Evolutionary conservation across 1,140 invertebrate species (phyloP).

Genomic region (Amyelois transitella): DNA sequence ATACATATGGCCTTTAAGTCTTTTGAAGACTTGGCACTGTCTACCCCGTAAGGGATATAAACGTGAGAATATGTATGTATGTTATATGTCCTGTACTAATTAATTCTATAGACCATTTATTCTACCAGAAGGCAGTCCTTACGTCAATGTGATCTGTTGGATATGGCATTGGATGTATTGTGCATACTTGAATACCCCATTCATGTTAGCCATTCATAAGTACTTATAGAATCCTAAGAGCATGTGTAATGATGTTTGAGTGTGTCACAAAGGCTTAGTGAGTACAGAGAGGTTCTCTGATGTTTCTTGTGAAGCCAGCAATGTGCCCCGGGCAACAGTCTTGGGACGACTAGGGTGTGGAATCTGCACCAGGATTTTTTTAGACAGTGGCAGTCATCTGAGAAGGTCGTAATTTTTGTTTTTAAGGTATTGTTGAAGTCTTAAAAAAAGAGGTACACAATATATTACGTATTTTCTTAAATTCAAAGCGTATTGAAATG

Average conservation of each 20-base stretch:
- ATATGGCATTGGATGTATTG: neutral
- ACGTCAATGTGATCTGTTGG: neutral
- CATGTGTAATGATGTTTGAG: neutral
- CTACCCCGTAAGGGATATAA: too few species aligned
- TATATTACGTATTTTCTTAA: too few species aligned
- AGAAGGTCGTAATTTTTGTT: too few species aligned
- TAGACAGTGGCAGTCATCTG: too few species aligned
- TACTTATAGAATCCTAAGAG: neutral
- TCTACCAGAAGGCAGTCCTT: neutral
- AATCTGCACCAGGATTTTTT: neutral
- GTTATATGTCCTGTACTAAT: neutral
- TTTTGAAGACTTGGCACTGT: too few species aligned
- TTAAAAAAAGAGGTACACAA: too few species aligned
- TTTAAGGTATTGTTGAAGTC: too few species aligned
- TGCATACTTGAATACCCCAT: neutral
- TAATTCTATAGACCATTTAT: neutral
- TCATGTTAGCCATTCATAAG: neutral
- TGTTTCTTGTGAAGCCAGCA: neutral
- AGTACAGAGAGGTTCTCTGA: neutral
- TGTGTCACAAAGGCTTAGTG: neutral
- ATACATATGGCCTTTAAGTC: too few species aligned
- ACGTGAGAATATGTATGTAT: too few species aligned
- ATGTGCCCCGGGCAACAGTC: neutral
- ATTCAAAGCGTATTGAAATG: too few species aligned
- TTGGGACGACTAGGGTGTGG: neutral